These are phyloP conservation scores for Neodiprion virginianus DNA, from an alignment of 1,140 invertebrate genomes.

Conservation along the genomic window DNA sequence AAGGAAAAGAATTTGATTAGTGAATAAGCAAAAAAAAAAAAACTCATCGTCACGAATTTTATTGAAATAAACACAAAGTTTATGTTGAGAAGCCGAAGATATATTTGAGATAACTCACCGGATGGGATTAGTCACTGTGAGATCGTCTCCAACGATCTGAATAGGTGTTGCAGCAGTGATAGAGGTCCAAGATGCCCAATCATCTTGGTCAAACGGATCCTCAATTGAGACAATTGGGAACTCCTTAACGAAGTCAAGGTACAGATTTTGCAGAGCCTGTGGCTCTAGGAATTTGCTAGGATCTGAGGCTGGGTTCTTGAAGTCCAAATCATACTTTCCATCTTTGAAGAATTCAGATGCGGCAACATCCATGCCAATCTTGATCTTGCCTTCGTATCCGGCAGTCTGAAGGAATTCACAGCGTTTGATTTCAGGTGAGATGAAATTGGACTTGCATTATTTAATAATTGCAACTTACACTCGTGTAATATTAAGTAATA, in stretches of 20 bases:
- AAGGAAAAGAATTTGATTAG: conserved; percentile 13
- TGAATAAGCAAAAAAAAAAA: conserved; percentile 16
- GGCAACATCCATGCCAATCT: conserved; percentile 99
- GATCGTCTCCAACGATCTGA: conserved; percentile 96
- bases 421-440: conserved; percentile 7
- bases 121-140: conserved; percentile 89
- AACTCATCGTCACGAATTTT: conserved; percentile 10
- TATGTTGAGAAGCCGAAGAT: conserved; percentile 61
- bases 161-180: conserved; percentile 82
- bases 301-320: conserved; percentile 94
- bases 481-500: conserved; percentile 16
- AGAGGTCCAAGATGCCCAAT: conserved; percentile 92
- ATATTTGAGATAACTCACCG: conserved; percentile 44
- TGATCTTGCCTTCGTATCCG: conserved; percentile 59
- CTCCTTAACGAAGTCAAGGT: conserved; percentile 90
- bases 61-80: not conserved
- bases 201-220: conserved; percentile 98
- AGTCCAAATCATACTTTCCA: conserved; percentile 95
- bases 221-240: conserved; percentile 98
- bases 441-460: not conserved
- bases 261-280: conserved; percentile 85
- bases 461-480: not conserved
- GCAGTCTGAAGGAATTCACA: conserved; percentile 63
- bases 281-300: conserved; percentile 77
- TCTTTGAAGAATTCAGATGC: conserved; percentile 94